Conservation (phyloP, 2,888 invertebrate species). For the Caenorhabditis uteleia region DNA sequence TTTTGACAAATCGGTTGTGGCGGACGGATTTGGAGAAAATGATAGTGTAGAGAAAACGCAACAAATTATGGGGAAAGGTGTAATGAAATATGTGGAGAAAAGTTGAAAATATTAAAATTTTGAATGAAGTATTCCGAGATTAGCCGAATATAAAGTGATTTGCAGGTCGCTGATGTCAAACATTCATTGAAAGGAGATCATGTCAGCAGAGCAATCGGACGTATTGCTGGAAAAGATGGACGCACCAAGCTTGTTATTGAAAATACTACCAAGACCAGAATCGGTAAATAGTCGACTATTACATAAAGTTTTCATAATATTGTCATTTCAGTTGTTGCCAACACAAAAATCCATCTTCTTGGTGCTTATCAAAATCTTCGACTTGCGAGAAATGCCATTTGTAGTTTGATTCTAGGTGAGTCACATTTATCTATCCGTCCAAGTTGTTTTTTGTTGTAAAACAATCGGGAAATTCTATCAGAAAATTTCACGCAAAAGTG, state of each 20-base stretch:
- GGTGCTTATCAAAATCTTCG: slow-evolving; percentile 97
- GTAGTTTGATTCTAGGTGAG: slow-evolving; percentile 87
- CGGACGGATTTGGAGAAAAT: no score
- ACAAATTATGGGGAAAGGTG: no score
- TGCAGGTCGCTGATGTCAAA: slow-evolving; percentile 55
- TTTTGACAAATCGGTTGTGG: no score
- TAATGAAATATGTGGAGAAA: no score
- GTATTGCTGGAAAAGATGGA: slow-evolving; percentile 87
- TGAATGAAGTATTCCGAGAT: no score
- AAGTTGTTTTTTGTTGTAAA: background rate
- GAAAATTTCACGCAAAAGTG: no score
- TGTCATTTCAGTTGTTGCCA: slow-evolving; percentile 82
- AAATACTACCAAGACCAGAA: slow-evolving; percentile 96
- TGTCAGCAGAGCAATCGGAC: slow-evolving; percentile 83
- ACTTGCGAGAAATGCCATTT: slow-evolving; percentile 89
- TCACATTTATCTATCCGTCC: slow-evolving; percentile 3
- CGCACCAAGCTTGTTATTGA: slow-evolving; percentile 94
- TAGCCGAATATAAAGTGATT: background rate
- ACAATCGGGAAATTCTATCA: no score
- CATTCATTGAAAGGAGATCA: slow-evolving; percentile 56
- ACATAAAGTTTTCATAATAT: background rate
- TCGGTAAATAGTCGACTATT: slow-evolving; percentile 70
- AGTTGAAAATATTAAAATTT: no score
- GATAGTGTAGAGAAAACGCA: no score
- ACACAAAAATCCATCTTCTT: slow-evolving; percentile 92